A percentile compares a stretch with the other conserved stretches of the same genome.
Evolutionary conservation across 2,797 vertebrate species (phyloP).

Genomic region (Streptopelia turtur): DNA sequence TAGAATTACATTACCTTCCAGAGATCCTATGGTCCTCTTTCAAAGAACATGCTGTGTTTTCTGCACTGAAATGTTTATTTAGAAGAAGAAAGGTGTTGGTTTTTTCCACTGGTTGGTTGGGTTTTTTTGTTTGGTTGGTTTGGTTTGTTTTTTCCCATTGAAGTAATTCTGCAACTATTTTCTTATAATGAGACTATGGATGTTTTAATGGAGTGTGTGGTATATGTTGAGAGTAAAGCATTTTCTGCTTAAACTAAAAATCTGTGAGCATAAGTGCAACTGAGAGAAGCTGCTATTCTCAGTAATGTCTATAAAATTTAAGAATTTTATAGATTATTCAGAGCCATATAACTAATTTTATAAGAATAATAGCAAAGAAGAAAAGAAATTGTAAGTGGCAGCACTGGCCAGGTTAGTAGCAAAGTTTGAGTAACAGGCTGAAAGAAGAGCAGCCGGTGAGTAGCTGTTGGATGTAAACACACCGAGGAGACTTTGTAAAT

Average conservation of each 20-base stretch:
- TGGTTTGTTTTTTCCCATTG: not conserved
- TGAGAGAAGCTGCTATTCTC: conserved; percentile 36
- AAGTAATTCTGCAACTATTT: conserved; percentile 33
- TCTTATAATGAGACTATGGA: not conserved
- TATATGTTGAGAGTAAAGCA: conserved; percentile 34
- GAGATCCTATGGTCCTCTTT: not conserved
- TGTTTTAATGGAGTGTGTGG: conserved; percentile 41
- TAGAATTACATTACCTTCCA: conserved; percentile 27
- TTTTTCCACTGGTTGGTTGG: not conserved
- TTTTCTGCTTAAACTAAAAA: conserved; percentile 41
- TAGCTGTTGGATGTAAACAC: conserved; percentile 14
- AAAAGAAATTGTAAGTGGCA: conserved; percentile 45
- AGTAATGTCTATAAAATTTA: conserved; percentile 13
- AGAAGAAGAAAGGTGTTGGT: conserved; percentile 14
- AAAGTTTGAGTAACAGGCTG: conserved; percentile 24
- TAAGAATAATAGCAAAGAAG: conserved; percentile 32
- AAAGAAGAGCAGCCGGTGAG: not conserved
- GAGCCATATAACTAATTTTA: conserved; percentile 28
- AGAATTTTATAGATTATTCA: conserved; percentile 55
- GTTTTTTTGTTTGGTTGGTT: not conserved
- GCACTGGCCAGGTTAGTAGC: conserved; percentile 22
- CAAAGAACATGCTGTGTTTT: conserved; percentile 37
- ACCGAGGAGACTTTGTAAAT: not conserved
- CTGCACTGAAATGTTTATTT: not conserved
- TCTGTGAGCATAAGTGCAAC: conserved; percentile 23